phyloP scores from a whole-genome alignment of 2,888 invertebrate genomes.

The Mactromeris polynyma region DNA sequence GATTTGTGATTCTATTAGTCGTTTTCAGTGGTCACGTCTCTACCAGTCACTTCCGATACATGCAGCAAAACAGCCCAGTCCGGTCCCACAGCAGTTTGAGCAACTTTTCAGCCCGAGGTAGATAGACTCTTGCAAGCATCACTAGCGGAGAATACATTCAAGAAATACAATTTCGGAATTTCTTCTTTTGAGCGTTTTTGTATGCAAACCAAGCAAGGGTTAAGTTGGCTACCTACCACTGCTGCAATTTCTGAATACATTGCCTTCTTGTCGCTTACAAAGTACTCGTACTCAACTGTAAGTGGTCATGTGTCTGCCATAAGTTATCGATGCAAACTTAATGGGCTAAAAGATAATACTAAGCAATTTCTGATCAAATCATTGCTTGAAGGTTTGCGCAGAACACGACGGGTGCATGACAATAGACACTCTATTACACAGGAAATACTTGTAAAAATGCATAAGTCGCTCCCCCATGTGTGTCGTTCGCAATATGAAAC shows the following conservation, averaged over 20 bases:
- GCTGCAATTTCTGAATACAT: neutral
- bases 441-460: slow-evolving; percentile 28
- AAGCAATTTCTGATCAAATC: slow-evolving; percentile 29
- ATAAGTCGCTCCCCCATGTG: neutral
- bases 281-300: neutral
- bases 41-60: neutral
- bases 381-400: too few relatives aligned
- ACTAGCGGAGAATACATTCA: neutral
- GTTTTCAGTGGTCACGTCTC: slow-evolving; percentile 23
- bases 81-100: neutral
- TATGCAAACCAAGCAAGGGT: neutral
- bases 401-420: too few relatives aligned
- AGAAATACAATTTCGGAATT: neutral
- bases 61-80: neutral
- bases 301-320: slow-evolving; percentile 3
- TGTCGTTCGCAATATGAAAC: slow-evolving; percentile 5
- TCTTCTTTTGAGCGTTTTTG: neutral
- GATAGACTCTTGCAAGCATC: neutral
- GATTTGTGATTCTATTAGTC: slow-evolving; percentile 24
- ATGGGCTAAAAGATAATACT: neutral
- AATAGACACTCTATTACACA: too few relatives aligned
- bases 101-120: slow-evolving; percentile 12
- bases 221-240: slow-evolving; percentile 2
- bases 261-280: neutral
- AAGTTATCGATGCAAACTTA: neutral